Evolutionary conservation across 1,140 invertebrate genomes (phyloP), one percentile per base, ranked within the genome.

Genomic region (Drosophila chauvacae): DNA sequence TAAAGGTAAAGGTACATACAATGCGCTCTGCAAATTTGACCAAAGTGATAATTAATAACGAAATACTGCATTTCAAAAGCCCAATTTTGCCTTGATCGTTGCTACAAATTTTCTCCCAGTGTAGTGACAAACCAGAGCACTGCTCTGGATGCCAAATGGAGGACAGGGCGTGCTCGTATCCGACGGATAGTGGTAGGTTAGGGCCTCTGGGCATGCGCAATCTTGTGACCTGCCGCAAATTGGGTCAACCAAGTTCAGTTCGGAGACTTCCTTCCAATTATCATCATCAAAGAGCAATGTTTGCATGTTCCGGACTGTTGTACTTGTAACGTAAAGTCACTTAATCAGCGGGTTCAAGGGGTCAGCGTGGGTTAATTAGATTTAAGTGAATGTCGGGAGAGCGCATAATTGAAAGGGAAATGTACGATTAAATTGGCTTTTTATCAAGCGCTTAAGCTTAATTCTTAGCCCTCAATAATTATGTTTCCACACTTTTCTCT

Each of bases 301-400:
- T 77, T 80, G 85, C 84, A 87, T 87, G 83, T 87, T 81, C 83
- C 11, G 39, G 16, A 37, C 69, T 14, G 20, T 28, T 18, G 53
- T 59, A 39, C 55, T 47, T 11, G 37, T n/a, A 23, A 37, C 37
- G 53, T 55, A 53, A 13, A 26, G 77, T 59, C 69, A 61, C 59
- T 88, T 88, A 90, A 90, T 90, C 80, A 90, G 77, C 81, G 85
- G 85, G 85, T 86, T 90, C 85, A 90, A 35, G 59, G 71, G 87
- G 73, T 91, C 87, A 83, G 68, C 69, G 63, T 6, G 77, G 83
- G 87, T 91, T 91, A 91, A 91, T 91, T 91, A 81, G 82, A 91
- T 91, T 91, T 87, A 91, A 91, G 82, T 91, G 87, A 87, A 78
- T 70, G 77, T 79, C 78, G 78, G 71, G 35, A 39, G 20, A 66